Evolutionary conservation across 2,888 invertebrate species (phyloP).

Genomic region (Galerucella nymphaeae): DNA sequence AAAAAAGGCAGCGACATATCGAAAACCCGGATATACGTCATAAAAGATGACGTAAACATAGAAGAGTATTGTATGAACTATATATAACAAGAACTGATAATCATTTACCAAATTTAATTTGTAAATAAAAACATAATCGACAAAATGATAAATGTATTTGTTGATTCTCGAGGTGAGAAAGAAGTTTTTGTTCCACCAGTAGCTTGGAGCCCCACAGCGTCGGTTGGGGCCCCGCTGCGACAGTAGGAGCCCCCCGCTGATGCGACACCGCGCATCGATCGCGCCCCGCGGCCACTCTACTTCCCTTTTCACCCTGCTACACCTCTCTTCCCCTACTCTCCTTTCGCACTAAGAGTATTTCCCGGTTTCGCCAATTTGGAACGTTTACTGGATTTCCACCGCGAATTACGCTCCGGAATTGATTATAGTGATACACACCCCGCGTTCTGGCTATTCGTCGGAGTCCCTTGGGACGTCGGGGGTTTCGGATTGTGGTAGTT

Average conservation of each 20-base stretch:
- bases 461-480: conserved; percentile 12
- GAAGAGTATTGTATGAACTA: too few relatives aligned
- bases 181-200: conserved; percentile 16
- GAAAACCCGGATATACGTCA: too few relatives aligned
- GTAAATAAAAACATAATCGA: too few relatives aligned
- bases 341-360: conserved; percentile 41
- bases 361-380: conserved; percentile 43
- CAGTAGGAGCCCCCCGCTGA: conserved; percentile 62
- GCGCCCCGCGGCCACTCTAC: conserved; percentile 47
- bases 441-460: conserved; percentile 17
- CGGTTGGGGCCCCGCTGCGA: conserved; percentile 59
- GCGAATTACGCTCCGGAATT: conserved; percentile 42
- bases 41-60: too few relatives aligned
- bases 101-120: too few relatives aligned
- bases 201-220: conserved; percentile 55
- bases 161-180: conserved; percentile 1
- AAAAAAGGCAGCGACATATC: too few relatives aligned
- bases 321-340: background rate
- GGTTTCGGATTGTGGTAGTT: background rate
- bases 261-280: conserved; percentile 62
- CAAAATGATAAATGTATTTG: background rate
- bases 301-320: conserved; percentile 11
- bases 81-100: too few relatives aligned
- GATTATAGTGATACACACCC: conserved; percentile 41
- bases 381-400: conserved; percentile 45